phyloP scores from a whole-genome alignment of 2,888 invertebrate genomes.

The Xestoiulus laeticollis region DNA sequence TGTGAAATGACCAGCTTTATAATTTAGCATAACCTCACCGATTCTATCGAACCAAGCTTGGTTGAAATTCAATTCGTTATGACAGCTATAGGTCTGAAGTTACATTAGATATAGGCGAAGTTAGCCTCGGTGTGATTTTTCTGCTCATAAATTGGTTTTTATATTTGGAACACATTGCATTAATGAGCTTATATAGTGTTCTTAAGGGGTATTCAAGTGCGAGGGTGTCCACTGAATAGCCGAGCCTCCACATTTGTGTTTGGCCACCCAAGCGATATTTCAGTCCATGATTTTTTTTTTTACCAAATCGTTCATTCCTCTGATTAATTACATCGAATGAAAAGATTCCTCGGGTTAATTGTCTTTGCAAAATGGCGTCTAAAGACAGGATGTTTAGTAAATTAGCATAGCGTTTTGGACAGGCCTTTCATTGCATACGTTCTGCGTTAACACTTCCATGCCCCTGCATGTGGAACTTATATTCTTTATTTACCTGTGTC shows the following conservation, averaged over 20 bases:
- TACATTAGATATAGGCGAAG: no score
- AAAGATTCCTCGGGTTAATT: neutral
- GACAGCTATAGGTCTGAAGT: no score
- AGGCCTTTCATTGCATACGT: slow-evolving; percentile 7
- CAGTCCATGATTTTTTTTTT: neutral
- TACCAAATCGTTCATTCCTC: neutral
- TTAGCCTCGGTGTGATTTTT: no score
- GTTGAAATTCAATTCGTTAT: no score
- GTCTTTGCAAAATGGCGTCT: slow-evolving; percentile 5
- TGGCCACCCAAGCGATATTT: neutral
- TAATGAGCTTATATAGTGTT: neutral
- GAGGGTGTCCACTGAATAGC: neutral
- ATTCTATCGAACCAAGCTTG: no score
- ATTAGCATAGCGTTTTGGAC: neutral
- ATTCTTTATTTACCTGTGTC: neutral
- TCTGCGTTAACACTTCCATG: neutral
- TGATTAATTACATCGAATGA: neutral
- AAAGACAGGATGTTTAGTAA: neutral
- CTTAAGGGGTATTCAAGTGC: neutral
- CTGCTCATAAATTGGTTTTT: no score
- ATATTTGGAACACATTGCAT: no score
- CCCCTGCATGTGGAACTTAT: neutral
- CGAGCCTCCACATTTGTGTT: neutral
- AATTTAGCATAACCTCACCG: no score
- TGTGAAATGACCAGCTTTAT: no score